phyloP scores from a whole-genome alignment of 2,888 invertebrate species.

The Tetrapedia diversipes region DNA sequence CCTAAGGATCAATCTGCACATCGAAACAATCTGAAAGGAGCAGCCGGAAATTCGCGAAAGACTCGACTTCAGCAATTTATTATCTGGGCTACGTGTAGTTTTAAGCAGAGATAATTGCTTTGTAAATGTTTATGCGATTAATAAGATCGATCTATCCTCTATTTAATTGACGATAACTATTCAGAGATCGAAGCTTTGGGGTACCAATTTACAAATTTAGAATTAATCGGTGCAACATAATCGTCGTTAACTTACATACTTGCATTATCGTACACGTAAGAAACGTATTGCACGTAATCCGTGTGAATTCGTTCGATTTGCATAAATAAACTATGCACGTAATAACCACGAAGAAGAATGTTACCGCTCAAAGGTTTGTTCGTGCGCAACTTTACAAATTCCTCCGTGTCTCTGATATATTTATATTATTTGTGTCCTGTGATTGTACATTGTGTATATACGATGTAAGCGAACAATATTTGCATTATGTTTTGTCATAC shows the following conservation, averaged over 20 bases:
- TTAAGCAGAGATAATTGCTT: constrained; percentile 44
- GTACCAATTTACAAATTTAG: constrained; percentile 35
- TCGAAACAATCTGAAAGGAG: not conserved
- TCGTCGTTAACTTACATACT: constrained; percentile 15
- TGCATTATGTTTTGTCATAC: constrained; percentile 47
- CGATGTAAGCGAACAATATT: constrained; percentile 19
- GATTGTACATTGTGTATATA: constrained; percentile 55
- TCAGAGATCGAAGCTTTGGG: constrained; percentile 19
- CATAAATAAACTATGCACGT: not conserved
- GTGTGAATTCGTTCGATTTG: too few relatives aligned
- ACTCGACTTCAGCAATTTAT: constrained; percentile 58
- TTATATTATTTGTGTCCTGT: constrained; percentile 37
- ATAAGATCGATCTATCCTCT: constrained; percentile 15
- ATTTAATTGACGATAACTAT: constrained; percentile 13
- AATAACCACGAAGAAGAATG: not conserved
- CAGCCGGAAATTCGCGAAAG: constrained; percentile 48
- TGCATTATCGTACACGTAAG: not conserved
- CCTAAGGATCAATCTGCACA: not conserved
- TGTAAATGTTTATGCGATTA: constrained; percentile 50
- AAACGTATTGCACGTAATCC: constrained; percentile 8
- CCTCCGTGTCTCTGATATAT: constrained; percentile 18
- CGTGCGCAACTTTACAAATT: not conserved
- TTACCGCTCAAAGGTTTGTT: constrained; percentile 11
- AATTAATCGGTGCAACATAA: constrained; percentile 16
- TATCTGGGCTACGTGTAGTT: constrained; percentile 54